Evolutionary conservation across 2,888 invertebrate species (phyloP).

Genomic region (Pseudococcus viburni): DNA sequence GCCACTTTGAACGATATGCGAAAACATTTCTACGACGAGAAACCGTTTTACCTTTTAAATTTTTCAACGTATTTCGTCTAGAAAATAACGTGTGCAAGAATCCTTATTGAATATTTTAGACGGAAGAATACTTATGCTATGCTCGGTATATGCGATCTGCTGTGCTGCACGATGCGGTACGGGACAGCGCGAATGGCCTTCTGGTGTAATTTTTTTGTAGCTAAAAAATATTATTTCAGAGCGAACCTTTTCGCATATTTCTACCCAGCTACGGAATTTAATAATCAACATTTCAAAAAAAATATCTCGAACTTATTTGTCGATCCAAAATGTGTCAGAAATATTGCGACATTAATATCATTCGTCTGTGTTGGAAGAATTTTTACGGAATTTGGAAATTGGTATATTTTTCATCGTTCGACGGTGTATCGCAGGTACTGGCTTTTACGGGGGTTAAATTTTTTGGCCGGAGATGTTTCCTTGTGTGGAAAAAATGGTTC

Average conservation of each 20-base stretch:
- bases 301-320: constrained; percentile 51
- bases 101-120: constrained; percentile 64
- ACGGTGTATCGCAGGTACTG: neutral
- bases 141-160: no score
- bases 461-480: neutral
- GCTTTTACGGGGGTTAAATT: neutral
- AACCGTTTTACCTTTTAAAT: constrained; percentile 63
- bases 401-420: constrained; percentile 47
- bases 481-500: neutral
- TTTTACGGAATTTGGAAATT: constrained; percentile 51
- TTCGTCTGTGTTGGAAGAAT: constrained; percentile 29
- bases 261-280: constrained; percentile 59
- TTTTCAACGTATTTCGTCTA: constrained; percentile 65
- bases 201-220: constrained; percentile 54
- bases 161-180: neutral
- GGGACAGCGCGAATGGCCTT: constrained; percentile 58
- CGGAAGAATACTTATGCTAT: constrained; percentile 40
- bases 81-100: constrained; percentile 61
- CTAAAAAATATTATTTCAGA: constrained; percentile 53
- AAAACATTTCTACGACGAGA: constrained; percentile 60
- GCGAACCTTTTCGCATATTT: constrained; percentile 61
- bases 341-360: constrained; percentile 51
- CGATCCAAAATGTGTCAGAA: constrained; percentile 47
- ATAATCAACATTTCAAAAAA: constrained; percentile 59
- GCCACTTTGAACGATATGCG: constrained; percentile 60